Evolutionary conservation across 92 coral and sea anemone genomes (phyloP), one percentile per base, ranked within the genome.

Genomic region (Phenganax subtilis): DNA sequence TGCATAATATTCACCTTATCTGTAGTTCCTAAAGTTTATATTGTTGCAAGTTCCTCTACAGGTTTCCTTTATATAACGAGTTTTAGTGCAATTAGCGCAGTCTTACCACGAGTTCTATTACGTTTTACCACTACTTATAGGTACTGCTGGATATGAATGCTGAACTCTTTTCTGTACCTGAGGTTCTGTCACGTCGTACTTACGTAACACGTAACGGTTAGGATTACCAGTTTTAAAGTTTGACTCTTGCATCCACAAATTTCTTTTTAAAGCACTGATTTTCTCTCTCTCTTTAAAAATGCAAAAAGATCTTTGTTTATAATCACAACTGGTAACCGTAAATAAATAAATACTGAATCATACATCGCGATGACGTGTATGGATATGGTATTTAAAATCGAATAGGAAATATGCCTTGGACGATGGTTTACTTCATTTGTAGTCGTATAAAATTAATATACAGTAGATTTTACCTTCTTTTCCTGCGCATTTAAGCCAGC

Each of bases 401-500:
- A 37, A 37, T 37, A 37, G 47, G 47, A 37, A 37, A 37, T 37
- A 37, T 37, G 47, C 47, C 47, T 37, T 37, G 47, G 47, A 37
- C 60, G 37, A 17, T n/a, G 51, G 62, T 8, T 5, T 74, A 56
- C 51, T 61, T 9, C 31, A 51, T 75, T 10, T 65, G 37, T 65
- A 65, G 17, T 25, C 47, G 12, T 0, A 37, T 37, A 37, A 37
- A 37, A 37, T 8, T 11, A 51, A 27, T 20, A 52, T 9, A 16
- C 58, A 30, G 28, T 20, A 10, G 3, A 0, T 7, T 17, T 66
- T 84, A 91, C 98, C 98, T 92, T 94, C 97, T 73, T 76, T 80
- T 25, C 98, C 98, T 74, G 98, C 97, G 81, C 92, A 88, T 84
- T 92, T 92, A 29, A 94, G 75, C 98, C 98, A 94, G 25, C 98